Evolutionary conservation across 1,140 invertebrate genomes (phyloP), one percentile per base, ranked within the genome.

Genomic region (Lucilia sericata): DNA sequence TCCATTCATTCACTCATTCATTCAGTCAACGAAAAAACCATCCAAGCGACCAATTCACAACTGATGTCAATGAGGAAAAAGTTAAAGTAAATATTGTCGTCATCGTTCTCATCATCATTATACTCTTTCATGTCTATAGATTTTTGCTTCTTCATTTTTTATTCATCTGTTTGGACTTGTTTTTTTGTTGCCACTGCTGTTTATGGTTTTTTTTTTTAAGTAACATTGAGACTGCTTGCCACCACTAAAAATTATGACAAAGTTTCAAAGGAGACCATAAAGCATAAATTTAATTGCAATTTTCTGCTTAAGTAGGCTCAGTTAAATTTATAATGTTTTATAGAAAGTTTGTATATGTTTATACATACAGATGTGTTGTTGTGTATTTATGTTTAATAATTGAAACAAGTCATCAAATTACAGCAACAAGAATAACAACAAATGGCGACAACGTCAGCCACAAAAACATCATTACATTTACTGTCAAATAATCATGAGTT

Each of bases 11-110:
- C 42, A 10, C 5, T 42, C 42, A 10, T 42, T 42, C 42, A 10
- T 7, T 10, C 65, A 70, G 65, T 9, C 65, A 25, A 70, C 65
- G n/a, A 70, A 70, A 19, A 19, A 70, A 19, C 65, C 65, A 60
- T 42, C 55, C 55, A 60, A 60, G n/a, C 55, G 55, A 17, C 55
- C 55, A 60, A 30, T 19, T 70, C 65, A 70, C 17, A 70, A 70
- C 65, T 21, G n/a, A 19, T 70, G 65, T 70, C 65, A 70, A 70
- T 70, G 65, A 70, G n/a, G 65, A 70, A 70, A 70, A 70, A 70
- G 65, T 70, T 19, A 70, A 70, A 70, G 65, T 70, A 70, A 70
- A 70, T n/a, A 70, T 70, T n/a, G 55, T 60, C 55, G 14, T 17
- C 55, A n/a, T 17, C 55, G 14, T 60, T 3, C 13, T 60, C 55